Evolutionary conservation across 2,888 invertebrate genomes (phyloP), one percentile per base, ranked within the genome.

Genomic region (Heliconius ismenius): DNA sequence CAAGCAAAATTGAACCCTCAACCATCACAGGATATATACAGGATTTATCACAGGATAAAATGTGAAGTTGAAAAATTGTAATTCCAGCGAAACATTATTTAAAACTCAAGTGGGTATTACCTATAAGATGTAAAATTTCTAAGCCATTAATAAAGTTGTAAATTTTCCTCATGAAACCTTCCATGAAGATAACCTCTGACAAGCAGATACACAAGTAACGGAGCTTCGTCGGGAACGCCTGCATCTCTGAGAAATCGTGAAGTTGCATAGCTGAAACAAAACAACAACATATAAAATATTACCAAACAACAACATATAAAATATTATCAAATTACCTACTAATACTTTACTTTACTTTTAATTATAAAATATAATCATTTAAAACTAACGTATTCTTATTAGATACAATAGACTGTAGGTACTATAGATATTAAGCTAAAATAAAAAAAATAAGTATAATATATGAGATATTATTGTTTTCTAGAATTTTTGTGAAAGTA

Each of bases 151-250:
- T 98, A 87, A 99, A 99, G 90, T 99, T 99, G 92, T 99, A 99
- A 81, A 99, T 99, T 92, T 99, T 99, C 82, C 99, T 94, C 98
- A 99, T 99, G 90, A 99, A 99, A 21, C 99, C 99, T 90, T 99
- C 99, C 97, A 99, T 98, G 94, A 99, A 99, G 91, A 99, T 99
- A 81, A 99, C 99, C 91, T 99, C 99, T 0, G 99, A 99, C 63
- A 99, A 95, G 83, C 99, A 99, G 86, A 99, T 98, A 89, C 98
- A 98, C 92, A 99, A 96, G 90, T 98, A 99, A 68, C 97, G 96
- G 78, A 99, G 94, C 90, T 99, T 99, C 15, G 99, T 99, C 4
- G 99, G 99, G 89, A 99, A 99, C 26, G 98, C 98, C 92, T 99
- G 98, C 95, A 99, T 97, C 92, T 99, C 99, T 82, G 99, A 99